phyloP scores from a whole-genome alignment of 2,113 vertebrate species.

The Meleagris gallopavo region DNA sequence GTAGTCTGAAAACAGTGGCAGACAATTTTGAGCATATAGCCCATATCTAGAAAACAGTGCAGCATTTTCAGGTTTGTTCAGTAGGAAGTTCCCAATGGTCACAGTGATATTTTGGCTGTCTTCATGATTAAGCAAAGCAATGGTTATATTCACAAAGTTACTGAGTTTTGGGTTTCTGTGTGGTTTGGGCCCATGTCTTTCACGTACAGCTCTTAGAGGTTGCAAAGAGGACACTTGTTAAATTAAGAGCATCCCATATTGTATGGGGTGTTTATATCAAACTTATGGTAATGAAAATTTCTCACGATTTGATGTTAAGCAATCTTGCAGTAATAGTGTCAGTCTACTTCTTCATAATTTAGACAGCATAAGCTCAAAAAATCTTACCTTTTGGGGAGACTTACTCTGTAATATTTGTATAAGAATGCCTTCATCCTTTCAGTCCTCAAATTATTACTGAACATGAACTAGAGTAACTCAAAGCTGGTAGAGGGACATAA shows the following conservation, averaged over 20 bases:
- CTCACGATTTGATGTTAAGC: neutral
- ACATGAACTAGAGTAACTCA: neutral
- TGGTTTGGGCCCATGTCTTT: neutral
- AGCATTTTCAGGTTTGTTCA: neutral
- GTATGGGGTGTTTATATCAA: accelerated
- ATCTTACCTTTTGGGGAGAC: neutral
- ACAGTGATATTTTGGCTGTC: neutral
- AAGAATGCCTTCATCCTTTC: neutral
- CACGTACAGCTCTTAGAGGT: neutral
- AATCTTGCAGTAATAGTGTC: neutral
- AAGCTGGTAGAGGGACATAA: neutral
- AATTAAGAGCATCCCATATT: neutral
- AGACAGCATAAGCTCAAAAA: neutral
- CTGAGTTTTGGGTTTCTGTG: neutral
- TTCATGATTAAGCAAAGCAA: neutral
- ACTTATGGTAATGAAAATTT: neutral
- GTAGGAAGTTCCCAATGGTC: neutral
- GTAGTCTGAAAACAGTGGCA: neutral
- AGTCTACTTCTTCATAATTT: neutral
- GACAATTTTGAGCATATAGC: neutral
- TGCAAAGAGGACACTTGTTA: neutral
- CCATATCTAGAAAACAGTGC: neutral
- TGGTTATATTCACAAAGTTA: neutral
- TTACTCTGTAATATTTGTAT: neutral
- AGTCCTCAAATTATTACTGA: neutral